Evolutionary conservation across 1,140 invertebrate genomes (phyloP).

Genomic region (Nilaparvata lugens): DNA sequence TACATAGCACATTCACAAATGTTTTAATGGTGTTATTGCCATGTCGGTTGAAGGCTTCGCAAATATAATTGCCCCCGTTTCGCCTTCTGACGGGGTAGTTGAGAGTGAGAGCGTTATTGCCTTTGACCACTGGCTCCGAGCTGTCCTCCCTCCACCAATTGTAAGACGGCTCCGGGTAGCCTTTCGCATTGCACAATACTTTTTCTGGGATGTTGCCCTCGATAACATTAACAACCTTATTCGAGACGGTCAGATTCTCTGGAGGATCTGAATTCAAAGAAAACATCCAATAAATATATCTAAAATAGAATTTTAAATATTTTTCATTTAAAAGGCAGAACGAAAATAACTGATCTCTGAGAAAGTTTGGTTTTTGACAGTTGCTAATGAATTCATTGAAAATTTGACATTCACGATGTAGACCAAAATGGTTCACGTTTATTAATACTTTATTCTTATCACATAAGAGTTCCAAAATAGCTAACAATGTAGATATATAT

Average conservation of each 20-base stretch:
- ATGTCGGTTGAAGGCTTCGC: conserved; percentile 66
- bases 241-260: conserved; percentile 68
- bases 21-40: conserved; percentile 53
- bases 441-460: too few species aligned
- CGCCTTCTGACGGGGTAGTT: conserved; percentile 47
- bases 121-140: conserved; percentile 39
- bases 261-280: conserved; percentile 61
- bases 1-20: conserved; percentile 70
- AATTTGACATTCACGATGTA: too few species aligned
- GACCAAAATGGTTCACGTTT: too few species aligned
- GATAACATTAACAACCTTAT: conserved; percentile 57
- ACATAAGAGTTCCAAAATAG: too few species aligned
- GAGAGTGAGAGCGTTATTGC: conserved; percentile 42
- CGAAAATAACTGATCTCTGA: too few species aligned
- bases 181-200: conserved; percentile 65
- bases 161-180: conserved; percentile 59
- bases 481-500: too few species aligned
- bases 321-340: too few species aligned
- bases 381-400: too few species aligned
- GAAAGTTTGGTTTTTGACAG: too few species aligned
- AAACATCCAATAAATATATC: not conserved
- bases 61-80: conserved; percentile 61
- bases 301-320: not conserved
- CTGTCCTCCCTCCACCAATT: conserved; percentile 51
- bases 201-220: conserved; percentile 65